These are phyloP conservation scores for Lepidocyrtinus sp. DNA, from an alignment of 2,888 invertebrate species.

Conservation along the genomic window DNA sequence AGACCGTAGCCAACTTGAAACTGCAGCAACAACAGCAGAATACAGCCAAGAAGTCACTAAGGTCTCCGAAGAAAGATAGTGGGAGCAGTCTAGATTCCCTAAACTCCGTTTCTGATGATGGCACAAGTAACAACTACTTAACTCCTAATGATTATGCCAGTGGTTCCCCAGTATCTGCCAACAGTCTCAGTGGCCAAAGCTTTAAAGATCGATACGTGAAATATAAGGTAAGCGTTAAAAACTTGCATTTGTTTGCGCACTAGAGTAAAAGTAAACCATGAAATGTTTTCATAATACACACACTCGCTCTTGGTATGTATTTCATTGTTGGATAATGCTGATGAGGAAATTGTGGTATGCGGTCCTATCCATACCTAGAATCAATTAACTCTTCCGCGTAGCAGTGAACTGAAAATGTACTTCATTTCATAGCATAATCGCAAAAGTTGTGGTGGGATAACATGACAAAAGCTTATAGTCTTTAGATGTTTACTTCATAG, in stretches of 20 bases:
- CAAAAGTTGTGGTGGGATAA: too few species aligned
- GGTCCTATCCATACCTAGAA: too few species aligned
- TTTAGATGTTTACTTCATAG: too few species aligned
- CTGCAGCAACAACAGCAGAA: slow-evolving; percentile 64
- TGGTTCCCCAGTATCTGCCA: slow-evolving; percentile 64
- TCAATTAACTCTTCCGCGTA: too few species aligned
- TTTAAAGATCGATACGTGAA: slow-evolving; percentile 74
- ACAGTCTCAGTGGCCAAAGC: slow-evolving; percentile 55
- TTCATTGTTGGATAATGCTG: too few species aligned
- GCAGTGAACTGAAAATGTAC: too few species aligned
- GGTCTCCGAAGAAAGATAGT: slow-evolving; percentile 39
- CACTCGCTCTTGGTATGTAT: too few species aligned
- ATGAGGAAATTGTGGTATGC: too few species aligned
- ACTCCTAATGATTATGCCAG: slow-evolving; percentile 67
- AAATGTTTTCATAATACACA: too few species aligned
- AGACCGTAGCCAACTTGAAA: slow-evolving; percentile 76
- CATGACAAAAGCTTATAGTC: too few species aligned
- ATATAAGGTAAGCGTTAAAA: slow-evolving; percentile 78
- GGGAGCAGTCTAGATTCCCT: slow-evolving; percentile 39
- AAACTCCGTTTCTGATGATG: slow-evolving; percentile 43
- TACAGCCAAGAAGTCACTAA: slow-evolving; percentile 55
- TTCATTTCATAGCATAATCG: too few species aligned
- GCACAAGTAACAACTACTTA: slow-evolving; percentile 61
- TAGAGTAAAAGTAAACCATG: too few species aligned
- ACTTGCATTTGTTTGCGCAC: not conserved